Evolutionary conservation across 2,113 vertebrate genomes (phyloP), one percentile per base, ranked within the genome.

Genomic region (Melanostigma gelatinosum): DNA sequence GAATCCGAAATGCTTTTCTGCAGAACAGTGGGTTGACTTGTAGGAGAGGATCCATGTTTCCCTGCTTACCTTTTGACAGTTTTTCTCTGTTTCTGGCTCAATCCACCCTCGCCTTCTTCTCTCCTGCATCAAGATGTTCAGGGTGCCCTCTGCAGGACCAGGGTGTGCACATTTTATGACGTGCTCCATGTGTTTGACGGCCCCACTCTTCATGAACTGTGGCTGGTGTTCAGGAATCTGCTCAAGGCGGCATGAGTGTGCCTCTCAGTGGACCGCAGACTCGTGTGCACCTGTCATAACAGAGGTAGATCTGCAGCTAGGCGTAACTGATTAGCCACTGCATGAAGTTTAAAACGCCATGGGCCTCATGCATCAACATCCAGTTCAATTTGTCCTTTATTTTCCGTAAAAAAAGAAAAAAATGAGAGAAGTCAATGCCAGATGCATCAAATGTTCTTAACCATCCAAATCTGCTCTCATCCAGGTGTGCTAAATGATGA

Each of bases 101-200:
- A 34, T 15, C 36, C n/a, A 24, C 12, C 29, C 16, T 24, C 3
- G 0, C 60, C 32, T 60, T 44, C 22, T 22, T 75, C 52, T 62
- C 36, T 78, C 20, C 6, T 8, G 55, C 0, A 10, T 71, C 65
- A 61, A 99, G 98, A 86, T 98, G 84, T 96, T 96, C 88, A 95
- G 79, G 62, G 94, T 99, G 29, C 96, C 96, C 0, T 63, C 96
- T 77, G 90, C 54, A 0, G 97, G 97, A 29, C 98, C 98, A 0
- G 98, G 98, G 20, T 99, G 98, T 88, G 92, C 4, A 27, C 98
- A 99, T 90, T 97, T 97, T 66, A 91, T 95, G 69, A 97, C 95
- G 0, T 99, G 98, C 89, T 91, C 94, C 57, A 73, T 46, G 24
- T 99, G 98, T 89, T 91, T 98, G 79, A 87, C 18, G 0, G 95